Conservation (phyloP, 1,140 invertebrate species). For the Bombus pyrosoma region DNA sequence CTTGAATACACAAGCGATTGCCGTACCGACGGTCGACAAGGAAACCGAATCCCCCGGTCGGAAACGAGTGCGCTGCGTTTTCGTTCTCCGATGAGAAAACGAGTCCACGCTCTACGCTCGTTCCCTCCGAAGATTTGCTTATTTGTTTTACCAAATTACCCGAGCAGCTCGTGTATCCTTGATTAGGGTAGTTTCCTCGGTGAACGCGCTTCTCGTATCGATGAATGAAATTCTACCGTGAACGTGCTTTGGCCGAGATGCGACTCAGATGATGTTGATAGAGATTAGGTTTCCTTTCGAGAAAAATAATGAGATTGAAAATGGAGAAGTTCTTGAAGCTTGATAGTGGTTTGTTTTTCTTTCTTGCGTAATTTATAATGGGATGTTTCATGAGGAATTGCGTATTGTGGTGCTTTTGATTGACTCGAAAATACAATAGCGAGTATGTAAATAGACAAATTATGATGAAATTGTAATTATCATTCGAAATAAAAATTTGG, state of each 20-base stretch:
- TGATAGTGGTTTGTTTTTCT: too few relatives aligned
- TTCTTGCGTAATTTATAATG: too few relatives aligned
- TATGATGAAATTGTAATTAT: too few relatives aligned
- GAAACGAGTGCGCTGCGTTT: neutral
- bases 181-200: neutral
- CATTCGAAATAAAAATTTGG: too few relatives aligned
- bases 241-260: neutral
- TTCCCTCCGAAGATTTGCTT: neutral
- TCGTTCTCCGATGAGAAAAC: too few relatives aligned
- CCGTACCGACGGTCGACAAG: neutral
- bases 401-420: too few relatives aligned
- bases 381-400: too few relatives aligned
- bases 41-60: neutral
- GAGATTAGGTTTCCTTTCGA: neutral
- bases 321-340: neutral
- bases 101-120: neutral
- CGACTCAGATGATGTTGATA: neutral
- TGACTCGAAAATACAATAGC: too few relatives aligned
- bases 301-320: neutral
- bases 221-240: neutral
- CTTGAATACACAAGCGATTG: constrained; percentile 38
- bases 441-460: too few relatives aligned
- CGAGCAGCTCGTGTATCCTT: neutral
- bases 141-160: neutral
- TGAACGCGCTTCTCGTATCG: neutral